These are phyloP conservation scores for Cephus pygmeus DNA, from an alignment of 2,888 invertebrate species.

Conservation along the genomic window DNA sequence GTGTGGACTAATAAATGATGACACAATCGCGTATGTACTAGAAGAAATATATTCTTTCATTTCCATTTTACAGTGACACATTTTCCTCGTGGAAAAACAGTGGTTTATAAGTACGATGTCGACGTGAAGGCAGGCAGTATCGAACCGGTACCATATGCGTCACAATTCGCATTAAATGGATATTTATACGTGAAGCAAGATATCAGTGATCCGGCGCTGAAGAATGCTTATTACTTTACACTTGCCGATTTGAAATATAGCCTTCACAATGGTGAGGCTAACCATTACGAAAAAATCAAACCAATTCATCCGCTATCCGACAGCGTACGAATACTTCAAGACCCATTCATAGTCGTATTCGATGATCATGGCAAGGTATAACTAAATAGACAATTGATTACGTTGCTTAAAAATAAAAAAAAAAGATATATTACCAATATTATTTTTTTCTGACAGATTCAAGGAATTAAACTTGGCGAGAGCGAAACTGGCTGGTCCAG, in stretches of 20 bases:
- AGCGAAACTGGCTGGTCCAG: slow-evolving; percentile 58
- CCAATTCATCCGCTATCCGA: slow-evolving; percentile 33
- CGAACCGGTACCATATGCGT: slow-evolving; percentile 54
- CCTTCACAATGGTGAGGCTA: slow-evolving; percentile 52
- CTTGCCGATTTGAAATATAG: slow-evolving; percentile 55
- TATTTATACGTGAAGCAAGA: slow-evolving; percentile 54
- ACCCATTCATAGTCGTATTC: slow-evolving; percentile 48
- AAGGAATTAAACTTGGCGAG: slow-evolving; percentile 50
- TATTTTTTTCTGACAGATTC: slow-evolving; percentile 42
- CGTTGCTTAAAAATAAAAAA: not conserved
- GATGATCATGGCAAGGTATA: slow-evolving; percentile 42
- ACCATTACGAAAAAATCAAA: slow-evolving; percentile 25
- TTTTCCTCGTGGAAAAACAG: slow-evolving; percentile 68
- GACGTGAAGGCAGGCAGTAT: slow-evolving; percentile 59
- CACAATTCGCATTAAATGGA: slow-evolving; percentile 58
- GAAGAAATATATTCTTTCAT: not conserved
- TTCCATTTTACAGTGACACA: slow-evolving; percentile 31
- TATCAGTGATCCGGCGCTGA: slow-evolving; percentile 36
- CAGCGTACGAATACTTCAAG: slow-evolving; percentile 34
- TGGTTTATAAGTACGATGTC: slow-evolving; percentile 62
- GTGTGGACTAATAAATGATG: not conserved
- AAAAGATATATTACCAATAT: not conserved
- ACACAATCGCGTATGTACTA: not conserved
- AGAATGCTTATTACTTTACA: slow-evolving; percentile 48
- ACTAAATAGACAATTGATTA: slow-evolving; percentile 4